Percentiles rank a stretch among this genome's conserved stretches.
Conservation (phyloP, 2,113 vertebrate species). For the Marmota flaviventris region DNA sequence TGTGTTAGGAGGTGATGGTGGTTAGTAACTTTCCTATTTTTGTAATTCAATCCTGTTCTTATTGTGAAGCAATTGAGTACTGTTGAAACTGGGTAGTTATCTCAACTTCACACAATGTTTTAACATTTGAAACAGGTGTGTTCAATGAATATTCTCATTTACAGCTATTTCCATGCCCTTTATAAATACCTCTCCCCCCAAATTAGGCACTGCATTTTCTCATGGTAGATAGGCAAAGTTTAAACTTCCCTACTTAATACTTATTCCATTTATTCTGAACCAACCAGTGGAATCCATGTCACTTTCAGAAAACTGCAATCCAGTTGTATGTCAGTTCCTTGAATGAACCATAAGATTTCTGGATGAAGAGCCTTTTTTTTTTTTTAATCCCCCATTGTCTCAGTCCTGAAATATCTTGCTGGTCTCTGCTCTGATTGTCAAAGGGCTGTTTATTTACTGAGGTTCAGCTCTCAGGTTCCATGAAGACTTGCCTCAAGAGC, state of each 20-base stretch:
- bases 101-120: not conserved
- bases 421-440: not conserved
- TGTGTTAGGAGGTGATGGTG: not conserved
- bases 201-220: conserved; percentile 26
- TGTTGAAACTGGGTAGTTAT: not conserved
- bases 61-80: conserved; percentile 11
- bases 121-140: not conserved
- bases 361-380: not conserved
- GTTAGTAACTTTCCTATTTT: not conserved
- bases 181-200: not conserved
- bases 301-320: not conserved
- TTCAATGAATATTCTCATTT: conserved; percentile 33
- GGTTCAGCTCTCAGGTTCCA: conserved; percentile 19
- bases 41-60: not conserved
- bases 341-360: not conserved
- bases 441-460: not conserved
- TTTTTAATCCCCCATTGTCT: not conserved
- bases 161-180: not conserved
- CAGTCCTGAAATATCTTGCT: not conserved
- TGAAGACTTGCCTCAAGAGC: not conserved
- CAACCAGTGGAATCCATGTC: not conserved
- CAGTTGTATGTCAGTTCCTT: not conserved
- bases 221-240: not conserved
- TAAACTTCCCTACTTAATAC: not conserved
- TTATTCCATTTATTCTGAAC: conserved; percentile 16